Conservation (phyloP, 2,113 vertebrate species). For the Copsychus sechellarum region DNA sequence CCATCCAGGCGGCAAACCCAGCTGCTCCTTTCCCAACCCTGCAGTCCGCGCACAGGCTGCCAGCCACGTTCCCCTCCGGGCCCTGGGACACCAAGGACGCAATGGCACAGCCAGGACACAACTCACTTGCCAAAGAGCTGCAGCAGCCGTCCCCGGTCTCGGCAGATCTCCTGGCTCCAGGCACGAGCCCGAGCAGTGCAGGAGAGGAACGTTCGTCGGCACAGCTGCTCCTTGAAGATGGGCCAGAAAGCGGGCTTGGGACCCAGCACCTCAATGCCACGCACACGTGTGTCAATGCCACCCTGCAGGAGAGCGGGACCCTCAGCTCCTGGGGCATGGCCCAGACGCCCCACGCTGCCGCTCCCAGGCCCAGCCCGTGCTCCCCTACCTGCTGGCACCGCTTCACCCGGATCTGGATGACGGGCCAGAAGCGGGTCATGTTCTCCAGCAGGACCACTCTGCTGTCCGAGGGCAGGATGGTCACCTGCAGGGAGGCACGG, state of each 20-base stretch:
- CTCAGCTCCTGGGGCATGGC: background rate
- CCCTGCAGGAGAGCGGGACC: conserved; percentile 70
- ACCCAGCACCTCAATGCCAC: conserved; percentile 92
- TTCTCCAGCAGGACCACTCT: conserved; percentile 90
- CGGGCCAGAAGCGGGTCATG: conserved; percentile 88
- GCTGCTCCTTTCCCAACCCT: background rate
- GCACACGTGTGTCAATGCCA: conserved; percentile 92
- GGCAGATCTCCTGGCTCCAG: conserved; percentile 89
- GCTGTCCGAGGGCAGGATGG: conserved; percentile 82
- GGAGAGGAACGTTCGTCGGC: conserved; percentile 88
- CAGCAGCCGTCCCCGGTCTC: conserved; percentile 80
- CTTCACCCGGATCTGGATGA: conserved; percentile 94
- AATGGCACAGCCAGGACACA: fast-evolving
- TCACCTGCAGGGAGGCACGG: conserved; percentile 76
- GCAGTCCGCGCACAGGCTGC: background rate
- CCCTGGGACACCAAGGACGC: fast-evolving
- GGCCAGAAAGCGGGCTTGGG: conserved; percentile 97
- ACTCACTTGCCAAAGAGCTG: conserved; percentile 89
- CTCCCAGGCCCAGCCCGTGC: background rate
- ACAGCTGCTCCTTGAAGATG: conserved; percentile 93
- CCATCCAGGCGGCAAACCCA: background rate
- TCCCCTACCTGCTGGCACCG: conserved; percentile 90
- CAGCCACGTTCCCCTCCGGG: fast-evolving
- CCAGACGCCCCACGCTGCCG: fast-evolving
- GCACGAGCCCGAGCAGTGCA: conserved; percentile 88